Conservation (phyloP, 1,140 invertebrate species). For the Cyclina sinensis region DNA sequence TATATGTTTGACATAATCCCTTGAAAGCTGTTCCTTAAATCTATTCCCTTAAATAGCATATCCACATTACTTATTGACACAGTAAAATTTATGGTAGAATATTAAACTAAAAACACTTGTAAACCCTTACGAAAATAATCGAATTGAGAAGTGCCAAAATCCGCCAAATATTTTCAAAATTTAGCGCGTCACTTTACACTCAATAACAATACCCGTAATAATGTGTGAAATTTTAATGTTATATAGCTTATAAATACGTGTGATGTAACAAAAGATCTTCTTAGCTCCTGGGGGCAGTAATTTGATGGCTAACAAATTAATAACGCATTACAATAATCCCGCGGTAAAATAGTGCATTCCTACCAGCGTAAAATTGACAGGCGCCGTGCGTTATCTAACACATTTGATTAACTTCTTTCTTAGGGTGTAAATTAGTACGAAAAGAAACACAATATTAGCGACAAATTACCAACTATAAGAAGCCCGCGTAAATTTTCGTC, state of each 20-base stretch:
- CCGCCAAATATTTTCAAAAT: constrained; percentile 25
- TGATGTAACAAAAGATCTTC: not conserved
- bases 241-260: not conserved
- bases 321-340: constrained; percentile 1
- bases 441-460: not conserved
- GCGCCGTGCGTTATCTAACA: not conserved
- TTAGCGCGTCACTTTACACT: constrained; percentile 34
- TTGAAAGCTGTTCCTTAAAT: not conserved
- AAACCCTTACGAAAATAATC: constrained; percentile 32
- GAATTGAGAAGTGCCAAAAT: constrained; percentile 21
- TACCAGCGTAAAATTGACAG: not conserved
- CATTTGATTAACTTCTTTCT: not conserved
- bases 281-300: not conserved
- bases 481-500: not conserved
- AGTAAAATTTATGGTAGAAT: not conserved
- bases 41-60: not conserved
- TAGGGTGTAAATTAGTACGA: not conserved
- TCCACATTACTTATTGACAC: not conserved
- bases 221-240: constrained; percentile 15
- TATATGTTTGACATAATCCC: not conserved
- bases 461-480: not conserved
- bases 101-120: constrained; percentile 23
- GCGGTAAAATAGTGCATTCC: not conserved
- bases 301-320: not conserved
- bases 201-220: not conserved